Base-by-base conservation (phyloP, 2,888 invertebrate species). In the Dynastes grantii region DNA sequence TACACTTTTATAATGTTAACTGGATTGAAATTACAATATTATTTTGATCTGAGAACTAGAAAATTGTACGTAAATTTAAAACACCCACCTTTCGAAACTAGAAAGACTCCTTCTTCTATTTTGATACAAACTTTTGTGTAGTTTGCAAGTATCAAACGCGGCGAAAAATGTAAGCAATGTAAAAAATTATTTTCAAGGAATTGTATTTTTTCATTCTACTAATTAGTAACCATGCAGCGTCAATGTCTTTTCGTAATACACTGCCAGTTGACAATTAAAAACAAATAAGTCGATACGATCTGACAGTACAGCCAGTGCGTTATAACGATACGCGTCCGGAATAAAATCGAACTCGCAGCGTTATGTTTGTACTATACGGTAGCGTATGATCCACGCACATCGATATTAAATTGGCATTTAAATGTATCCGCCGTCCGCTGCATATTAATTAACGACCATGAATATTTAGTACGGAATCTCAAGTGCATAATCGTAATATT, bases 391-490 rank as follows among this genome's bases (percentile, higher is more conserved):
- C 67, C 76, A 67, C 51, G 67, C 55, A 76, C 61, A 67, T 67
- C 67, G 68, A 68, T 76, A 76, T 76, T 68, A 76, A 76, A 76
- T 76, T 76, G 76, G 67, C 76, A 68, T 68, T 76, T 76, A 76
- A 76, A 76, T 76, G 67, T 76, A 58, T 68, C 40, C 76, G 76
- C 32, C 67, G 76, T 55, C 67, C 40, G 11, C 67, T 73, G 78
- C 75, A 78, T 78, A 78, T 73, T 75, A 78, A 78, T 78, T 78
- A 78, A 55, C 27, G 27, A 11, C 53, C 40, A 65, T 78, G 73
- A 78, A 78, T 78, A 78, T 78, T 78, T 71, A 78, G 58, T 40
- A 58, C 55, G 45, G 76, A 67, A 65, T 37, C 76, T 67, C 55
- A 37, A 67, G 29, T 76, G 45, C 58, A 67, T 76, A 76, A 67